These are phyloP conservation scores for Lysandra coridon DNA, from an alignment of 2,888 invertebrate genomes.

Conservation along the genomic window DNA sequence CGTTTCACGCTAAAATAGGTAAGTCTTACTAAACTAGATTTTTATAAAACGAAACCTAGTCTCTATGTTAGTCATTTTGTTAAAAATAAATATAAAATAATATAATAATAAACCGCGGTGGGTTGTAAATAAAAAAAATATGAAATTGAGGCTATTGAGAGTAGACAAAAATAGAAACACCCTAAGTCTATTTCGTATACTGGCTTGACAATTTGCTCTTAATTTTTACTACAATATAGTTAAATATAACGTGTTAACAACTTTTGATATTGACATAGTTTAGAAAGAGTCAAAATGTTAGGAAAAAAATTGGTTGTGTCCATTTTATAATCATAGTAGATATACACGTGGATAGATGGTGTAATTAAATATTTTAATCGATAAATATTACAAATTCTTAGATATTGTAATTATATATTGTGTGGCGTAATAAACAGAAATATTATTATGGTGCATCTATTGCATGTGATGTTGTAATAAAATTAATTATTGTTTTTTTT, in stretches of 20 bases:
- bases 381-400: conserved; percentile 9
- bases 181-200: background rate
- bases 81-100: background rate
- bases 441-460: background rate
- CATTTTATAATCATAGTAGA: conserved; percentile 38
- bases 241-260: conserved; percentile 5
- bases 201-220: conserved; percentile 3
- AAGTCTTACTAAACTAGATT: conserved; percentile 10
- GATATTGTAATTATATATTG: background rate
- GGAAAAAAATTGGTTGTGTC: conserved; percentile 41
- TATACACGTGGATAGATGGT: conserved; percentile 31
- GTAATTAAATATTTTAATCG: background rate
- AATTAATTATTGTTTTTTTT: no score
- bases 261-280: conserved; percentile 22
- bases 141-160: background rate
- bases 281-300: conserved; percentile 3
- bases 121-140: background rate
- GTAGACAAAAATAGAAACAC: background rate
- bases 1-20: conserved; percentile 11
- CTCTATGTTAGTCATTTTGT: background rate
- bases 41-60: conserved; percentile 12
- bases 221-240: background rate
- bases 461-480: background rate
- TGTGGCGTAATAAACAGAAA: background rate
- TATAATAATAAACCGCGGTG: background rate